Evolutionary conservation across 2,888 invertebrate genomes (phyloP).

Genomic region (Eupithecia dodoneata): DNA sequence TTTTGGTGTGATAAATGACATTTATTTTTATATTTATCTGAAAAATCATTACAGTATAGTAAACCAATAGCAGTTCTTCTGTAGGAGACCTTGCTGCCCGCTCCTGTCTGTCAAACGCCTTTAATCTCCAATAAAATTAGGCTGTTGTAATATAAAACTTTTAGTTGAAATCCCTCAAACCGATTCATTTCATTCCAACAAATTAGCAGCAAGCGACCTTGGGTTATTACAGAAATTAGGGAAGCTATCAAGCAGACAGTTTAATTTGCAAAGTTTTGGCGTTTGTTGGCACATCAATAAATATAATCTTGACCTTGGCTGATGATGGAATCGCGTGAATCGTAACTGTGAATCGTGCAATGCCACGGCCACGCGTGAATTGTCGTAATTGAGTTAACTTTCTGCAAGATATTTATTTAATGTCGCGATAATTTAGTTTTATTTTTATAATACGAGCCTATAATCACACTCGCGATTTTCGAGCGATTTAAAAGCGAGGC

Average conservation of each 20-base stretch:
- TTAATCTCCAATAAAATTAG: too few species aligned
- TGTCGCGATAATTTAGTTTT: neutral
- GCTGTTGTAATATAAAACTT: too few species aligned
- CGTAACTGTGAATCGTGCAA: slow-evolving; percentile 20
- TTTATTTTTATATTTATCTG: too few species aligned
- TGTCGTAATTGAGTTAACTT: neutral
- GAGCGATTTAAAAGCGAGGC: too few species aligned
- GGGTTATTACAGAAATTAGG: neutral
- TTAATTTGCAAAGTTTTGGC: slow-evolving; percentile 4
- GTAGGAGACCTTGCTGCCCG: too few species aligned
- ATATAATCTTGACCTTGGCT: slow-evolving; percentile 35
- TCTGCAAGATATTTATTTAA: neutral
- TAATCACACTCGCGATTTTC: too few species aligned
- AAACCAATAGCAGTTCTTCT: too few species aligned
- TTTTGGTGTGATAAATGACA: too few species aligned
- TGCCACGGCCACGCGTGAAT: neutral
- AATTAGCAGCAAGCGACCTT: slow-evolving; percentile 1
- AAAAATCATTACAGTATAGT: too few species aligned
- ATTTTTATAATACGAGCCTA: neutral
- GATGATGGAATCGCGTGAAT: slow-evolving; percentile 44
- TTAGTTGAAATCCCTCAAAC: too few species aligned
- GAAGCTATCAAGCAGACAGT: neutral
- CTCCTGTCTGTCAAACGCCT: too few species aligned
- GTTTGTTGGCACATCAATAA: neutral
- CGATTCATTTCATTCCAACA: neutral